Evolutionary conservation across 2,113 vertebrate species (phyloP), one percentile per base, ranked within the genome.

Genomic region (Pangasianodon gigas): DNA sequence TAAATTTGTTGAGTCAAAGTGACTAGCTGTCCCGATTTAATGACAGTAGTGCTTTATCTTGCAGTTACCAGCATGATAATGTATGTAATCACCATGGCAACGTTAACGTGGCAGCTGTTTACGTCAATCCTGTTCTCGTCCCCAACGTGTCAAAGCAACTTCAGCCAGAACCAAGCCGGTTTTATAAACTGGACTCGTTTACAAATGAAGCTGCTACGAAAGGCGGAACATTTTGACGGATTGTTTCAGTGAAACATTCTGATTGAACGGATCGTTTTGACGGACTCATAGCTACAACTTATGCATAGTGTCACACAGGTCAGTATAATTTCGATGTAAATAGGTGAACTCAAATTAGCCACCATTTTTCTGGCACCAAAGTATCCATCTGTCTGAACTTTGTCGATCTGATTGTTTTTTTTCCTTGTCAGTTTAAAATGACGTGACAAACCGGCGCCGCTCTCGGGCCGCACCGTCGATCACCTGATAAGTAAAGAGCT

Each of bases 401-500:
- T 80, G 6, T 54, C 11, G 0, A 18, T 26, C 10, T 4, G 74
- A 24, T 52, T 1, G 7, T 44, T 44, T 32, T 18, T 81, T 54
- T 32, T 3, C 14, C 29, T 54, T 10, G 79, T 81, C 79, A 32
- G 79, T 79, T 46, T 29, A 51, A 79, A 77, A 74, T 5, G 13
- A 67, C n/a, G n/a, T 19, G 10, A 26, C 21, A 77, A 10, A 21
- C n/a, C 16, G 0, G 13, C 14, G 4, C 21, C 1, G 19, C 9
- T 6, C n/a, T 84, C 37, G 79, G 89, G 92, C 93, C 80, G 89
- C 24, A 89, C 90, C 90, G 89, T 85, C 85, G 86, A 89, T 87
- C 85, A 89, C 90, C 90, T 85, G 65, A 87, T 65, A 81, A 80
- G 81, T 16, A 77, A 85, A 89, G 93, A 93, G 90, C 77, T 90